Evolutionary conservation across 2,797 vertebrate genomes (phyloP).

Genomic region (Chelidonichthys spinosus): DNA sequence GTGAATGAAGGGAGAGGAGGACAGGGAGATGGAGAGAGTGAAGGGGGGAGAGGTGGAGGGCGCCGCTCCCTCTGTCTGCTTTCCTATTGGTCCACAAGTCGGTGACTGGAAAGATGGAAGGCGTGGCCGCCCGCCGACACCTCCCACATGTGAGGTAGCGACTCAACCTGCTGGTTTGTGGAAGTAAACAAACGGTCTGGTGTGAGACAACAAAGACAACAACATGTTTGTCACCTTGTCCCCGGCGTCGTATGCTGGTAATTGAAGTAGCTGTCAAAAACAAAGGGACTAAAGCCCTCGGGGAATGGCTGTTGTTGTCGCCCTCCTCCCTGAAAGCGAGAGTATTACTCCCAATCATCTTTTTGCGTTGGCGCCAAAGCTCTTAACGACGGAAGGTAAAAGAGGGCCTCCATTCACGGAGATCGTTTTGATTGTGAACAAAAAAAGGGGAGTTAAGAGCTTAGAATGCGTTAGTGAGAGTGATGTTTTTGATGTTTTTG

Average conservation of each 20-base stretch:
- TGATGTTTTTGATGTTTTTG: conserved; percentile 43
- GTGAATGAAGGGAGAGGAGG: conserved; percentile 84
- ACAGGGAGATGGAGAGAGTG: conserved; percentile 34
- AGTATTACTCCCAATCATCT: conserved; percentile 33
- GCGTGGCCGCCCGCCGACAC: conserved; percentile 26
- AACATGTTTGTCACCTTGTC: conserved; percentile 77
- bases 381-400: conserved; percentile 44
- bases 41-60: conserved; percentile 46
- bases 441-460: conserved; percentile 60
- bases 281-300: conserved; percentile 49
- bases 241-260: conserved; percentile 41
- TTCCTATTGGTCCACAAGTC: conserved; percentile 70
- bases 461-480: conserved; percentile 43
- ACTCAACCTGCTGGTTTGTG: conserved; percentile 48
- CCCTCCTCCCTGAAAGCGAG: conserved; percentile 17
- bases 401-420: background rate
- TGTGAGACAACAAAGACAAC: conserved; percentile 40
- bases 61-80: background rate
- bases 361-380: conserved; percentile 17
- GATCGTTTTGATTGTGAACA: conserved; percentile 43
- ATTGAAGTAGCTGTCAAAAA: conserved; percentile 59
- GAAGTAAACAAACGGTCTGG: conserved; percentile 55
- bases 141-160: conserved; percentile 57
- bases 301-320: conserved; percentile 42
- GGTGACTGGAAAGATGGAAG: conserved; percentile 69